These are phyloP conservation scores for Strix uralensis DNA, from an alignment of 2,113 vertebrate genomes.

Conservation along the genomic window DNA sequence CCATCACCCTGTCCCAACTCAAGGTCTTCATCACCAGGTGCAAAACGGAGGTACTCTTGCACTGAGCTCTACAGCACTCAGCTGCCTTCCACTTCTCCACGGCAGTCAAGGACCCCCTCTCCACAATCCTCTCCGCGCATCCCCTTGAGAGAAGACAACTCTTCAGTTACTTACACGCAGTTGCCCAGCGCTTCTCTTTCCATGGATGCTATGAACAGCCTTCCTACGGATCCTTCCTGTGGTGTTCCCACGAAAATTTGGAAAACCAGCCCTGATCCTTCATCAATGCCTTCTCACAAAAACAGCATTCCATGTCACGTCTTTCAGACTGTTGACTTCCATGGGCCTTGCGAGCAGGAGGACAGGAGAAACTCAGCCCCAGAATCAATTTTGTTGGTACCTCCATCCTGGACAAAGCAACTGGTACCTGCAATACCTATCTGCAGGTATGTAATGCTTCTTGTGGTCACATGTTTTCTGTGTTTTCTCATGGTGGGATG, in stretches of 20 bases:
- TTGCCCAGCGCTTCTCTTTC: constrained; percentile 73
- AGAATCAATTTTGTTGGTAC: constrained; percentile 89
- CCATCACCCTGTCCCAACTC: constrained; percentile 89
- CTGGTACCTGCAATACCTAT: constrained; percentile 85
- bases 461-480: background rate
- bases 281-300: constrained; percentile 82
- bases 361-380: constrained; percentile 81
- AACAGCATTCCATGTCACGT: constrained; percentile 76
- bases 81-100: constrained; percentile 76
- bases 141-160: constrained; percentile 74
- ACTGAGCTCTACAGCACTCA: constrained; percentile 85
- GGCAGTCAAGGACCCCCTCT: constrained; percentile 91
- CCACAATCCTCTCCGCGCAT: constrained; percentile 78
- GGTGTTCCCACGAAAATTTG: constrained; percentile 91
- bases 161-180: constrained; percentile 63
- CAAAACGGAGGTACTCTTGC: constrained; percentile 91
- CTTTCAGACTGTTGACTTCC: constrained; percentile 81
- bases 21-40: constrained; percentile 91
- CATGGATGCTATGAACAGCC: constrained; percentile 84
- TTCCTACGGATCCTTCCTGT: constrained; percentile 75
- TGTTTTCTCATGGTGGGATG: background rate
- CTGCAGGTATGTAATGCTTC: constrained; percentile 84
- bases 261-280: constrained; percentile 85
- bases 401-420: constrained; percentile 91
- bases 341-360: constrained; percentile 89